phyloP scores from a whole-genome alignment of 1,140 invertebrate genomes.

The Dendroctonus valens region DNA sequence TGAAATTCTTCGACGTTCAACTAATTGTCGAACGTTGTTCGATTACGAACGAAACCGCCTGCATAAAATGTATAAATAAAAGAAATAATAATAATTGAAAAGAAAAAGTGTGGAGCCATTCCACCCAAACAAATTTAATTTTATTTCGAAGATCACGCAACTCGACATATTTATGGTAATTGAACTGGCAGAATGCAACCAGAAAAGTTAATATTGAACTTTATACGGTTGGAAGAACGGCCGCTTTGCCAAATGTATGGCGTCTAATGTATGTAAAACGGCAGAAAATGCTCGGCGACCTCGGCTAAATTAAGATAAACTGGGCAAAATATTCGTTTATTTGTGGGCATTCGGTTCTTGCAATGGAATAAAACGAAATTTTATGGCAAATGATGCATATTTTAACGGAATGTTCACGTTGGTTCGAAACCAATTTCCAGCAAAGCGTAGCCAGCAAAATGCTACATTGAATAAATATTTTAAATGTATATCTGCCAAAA shows the following conservation, averaged over 20 bases:
- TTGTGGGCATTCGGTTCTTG: neutral
- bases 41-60: too few relatives aligned
- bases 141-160: conserved; percentile 41
- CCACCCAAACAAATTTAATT: conserved; percentile 47
- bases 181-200: conserved; percentile 48
- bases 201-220: conserved; percentile 40
- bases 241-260: conserved; percentile 40
- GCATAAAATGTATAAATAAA: neutral
- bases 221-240: conserved; percentile 41
- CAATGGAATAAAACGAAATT: too few relatives aligned
- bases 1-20: too few relatives aligned
- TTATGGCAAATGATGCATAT: too few relatives aligned
- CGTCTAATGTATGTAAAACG: conserved; percentile 45
- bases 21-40: too few relatives aligned
- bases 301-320: conserved; percentile 19
- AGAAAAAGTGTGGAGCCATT: conserved; percentile 6
- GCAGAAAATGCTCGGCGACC: conserved; percentile 11
- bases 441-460: too few relatives aligned
- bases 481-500: too few relatives aligned
- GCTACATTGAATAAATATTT: too few relatives aligned
- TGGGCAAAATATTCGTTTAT: conserved; percentile 17
- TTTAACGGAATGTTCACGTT: too few relatives aligned
- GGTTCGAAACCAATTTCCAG: too few relatives aligned
- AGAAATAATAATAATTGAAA: neutral
- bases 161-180: conserved; percentile 50